Evolutionary conservation across 2,888 invertebrate genomes (phyloP).

Genomic region (Cyrtodaria siliqua): DNA sequence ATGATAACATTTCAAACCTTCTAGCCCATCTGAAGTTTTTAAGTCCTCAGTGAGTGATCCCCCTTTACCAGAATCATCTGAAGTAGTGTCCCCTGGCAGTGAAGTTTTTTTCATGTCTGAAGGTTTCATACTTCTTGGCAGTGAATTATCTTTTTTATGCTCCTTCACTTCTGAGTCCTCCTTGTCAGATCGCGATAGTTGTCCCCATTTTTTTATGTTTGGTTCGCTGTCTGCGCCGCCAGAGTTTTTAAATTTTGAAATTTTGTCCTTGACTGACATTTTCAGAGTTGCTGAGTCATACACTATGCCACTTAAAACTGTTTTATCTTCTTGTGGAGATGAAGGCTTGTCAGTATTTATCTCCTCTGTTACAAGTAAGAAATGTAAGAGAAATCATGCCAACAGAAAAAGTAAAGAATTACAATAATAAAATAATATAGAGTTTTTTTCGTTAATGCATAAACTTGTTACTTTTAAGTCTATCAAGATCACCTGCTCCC

Average conservation of each 20-base stretch:
- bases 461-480: no score
- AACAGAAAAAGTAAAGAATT: not conserved
- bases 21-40: no score
- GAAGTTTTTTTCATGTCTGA: conserved; percentile 27
- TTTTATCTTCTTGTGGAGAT: no score
- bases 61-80: conserved; percentile 24
- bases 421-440: not conserved
- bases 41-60: conserved; percentile 27
- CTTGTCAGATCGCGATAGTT: no score
- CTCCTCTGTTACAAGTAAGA: conserved; percentile 3
- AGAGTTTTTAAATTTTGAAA: conserved; percentile 49
- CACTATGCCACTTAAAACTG: conserved; percentile 65
- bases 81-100: conserved; percentile 16
- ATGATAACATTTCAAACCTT: no score
- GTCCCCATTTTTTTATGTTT: no score
- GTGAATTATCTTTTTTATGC: conserved; percentile 30
- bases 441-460: no score
- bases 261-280: conserved; percentile 75
- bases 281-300: conserved; percentile 74
- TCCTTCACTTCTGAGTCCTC: not conserved
- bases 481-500: no score
- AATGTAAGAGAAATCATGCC: conserved; percentile 17
- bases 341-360: not conserved
- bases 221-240: no score
- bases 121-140: conserved; percentile 33